Base-by-base conservation (phyloP, 1,140 invertebrate species). In the Mercenaria mercenaria region DNA sequence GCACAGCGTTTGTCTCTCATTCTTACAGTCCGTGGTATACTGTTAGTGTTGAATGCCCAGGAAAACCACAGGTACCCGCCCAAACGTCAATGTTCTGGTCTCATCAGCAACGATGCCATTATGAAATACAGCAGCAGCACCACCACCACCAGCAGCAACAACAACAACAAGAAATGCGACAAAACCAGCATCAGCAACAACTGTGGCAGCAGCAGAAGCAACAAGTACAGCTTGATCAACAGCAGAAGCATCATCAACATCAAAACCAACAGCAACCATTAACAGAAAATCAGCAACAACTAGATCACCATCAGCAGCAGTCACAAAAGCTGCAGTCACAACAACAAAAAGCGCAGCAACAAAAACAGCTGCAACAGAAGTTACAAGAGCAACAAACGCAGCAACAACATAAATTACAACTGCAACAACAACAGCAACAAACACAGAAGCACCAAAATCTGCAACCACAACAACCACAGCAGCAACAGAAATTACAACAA, bases 71-170 rank as follows among this genome's bases (percentile, higher is more conserved):
- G 6, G 20, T 29, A 10, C 10, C 23, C 6, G 59, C 59, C 29
- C 59, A 64, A 23, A 81, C 79, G 20, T 61, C 79, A 15, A 59
- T 81, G 79, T 81, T 81, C 56, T 81, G 79, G 79, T 81, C 50
- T 15, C 79, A 81, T n/a, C 79, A 81, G 32, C 43, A 81, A 26
- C 79, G 79, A 18, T 29, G n/a, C 3, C 61, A 67, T 1, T 4
- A 67, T 6, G 6, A 29, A 18, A 8, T 20, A 41, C 32, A 72
- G n/a, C 32, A 72, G 34, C 67, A 72, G 23, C 34, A 37, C 10
- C 61, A 67, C n/a, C 15, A 67, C 3, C 26, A 32, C 4, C 26
- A 37, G 3, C 26, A 67, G 8, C 26, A 37, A 32, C 26, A 67
- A 18, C 61, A 67, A 67, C 67, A 37, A 18, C 37, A 41, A 41